Evolutionary conservation across 1,140 invertebrate genomes (phyloP).

Genomic region (Dendrolimus punctatus): DNA sequence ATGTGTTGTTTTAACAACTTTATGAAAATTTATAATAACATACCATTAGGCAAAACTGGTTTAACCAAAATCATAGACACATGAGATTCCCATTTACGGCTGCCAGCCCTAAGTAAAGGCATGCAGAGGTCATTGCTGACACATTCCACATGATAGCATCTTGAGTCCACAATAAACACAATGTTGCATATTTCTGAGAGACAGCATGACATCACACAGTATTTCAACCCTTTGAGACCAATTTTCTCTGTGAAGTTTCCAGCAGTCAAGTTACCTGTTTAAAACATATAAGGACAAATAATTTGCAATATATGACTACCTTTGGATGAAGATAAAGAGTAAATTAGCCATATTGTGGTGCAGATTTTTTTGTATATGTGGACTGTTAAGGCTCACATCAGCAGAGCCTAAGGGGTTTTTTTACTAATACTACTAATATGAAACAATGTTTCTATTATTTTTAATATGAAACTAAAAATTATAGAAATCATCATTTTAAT

Average conservation of each 20-base stretch:
- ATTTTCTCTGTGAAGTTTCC: slow-evolving; percentile 75
- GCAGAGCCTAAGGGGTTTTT: too few relatives aligned
- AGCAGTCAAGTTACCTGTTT: slow-evolving; percentile 73
- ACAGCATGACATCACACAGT: slow-evolving; percentile 85
- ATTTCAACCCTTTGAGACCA: slow-evolving; percentile 70
- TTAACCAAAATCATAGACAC: slow-evolving; percentile 84
- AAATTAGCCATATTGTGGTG: too few relatives aligned
- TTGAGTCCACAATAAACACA: slow-evolving; percentile 81
- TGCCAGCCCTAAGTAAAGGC: slow-evolving; percentile 74
- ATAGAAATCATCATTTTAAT: too few relatives aligned
- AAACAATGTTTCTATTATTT: too few relatives aligned
- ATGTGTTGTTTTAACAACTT: neutral
- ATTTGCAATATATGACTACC: neutral
- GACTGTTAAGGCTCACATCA: too few relatives aligned
- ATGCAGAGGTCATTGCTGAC: slow-evolving; percentile 79
- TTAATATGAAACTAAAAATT: too few relatives aligned
- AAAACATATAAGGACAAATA: slow-evolving; percentile 10
- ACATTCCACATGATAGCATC: slow-evolving; percentile 85
- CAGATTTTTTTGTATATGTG: too few relatives aligned
- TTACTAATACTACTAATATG: too few relatives aligned
- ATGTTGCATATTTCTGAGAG: slow-evolving; percentile 79
- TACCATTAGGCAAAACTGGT: slow-evolving; percentile 67
- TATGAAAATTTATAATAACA: slow-evolving; percentile 8
- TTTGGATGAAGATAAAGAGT: neutral
- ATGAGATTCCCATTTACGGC: slow-evolving; percentile 71